Conservation (phyloP, 2,888 invertebrate genomes). For the Pycnomerus fuliginosus region DNA sequence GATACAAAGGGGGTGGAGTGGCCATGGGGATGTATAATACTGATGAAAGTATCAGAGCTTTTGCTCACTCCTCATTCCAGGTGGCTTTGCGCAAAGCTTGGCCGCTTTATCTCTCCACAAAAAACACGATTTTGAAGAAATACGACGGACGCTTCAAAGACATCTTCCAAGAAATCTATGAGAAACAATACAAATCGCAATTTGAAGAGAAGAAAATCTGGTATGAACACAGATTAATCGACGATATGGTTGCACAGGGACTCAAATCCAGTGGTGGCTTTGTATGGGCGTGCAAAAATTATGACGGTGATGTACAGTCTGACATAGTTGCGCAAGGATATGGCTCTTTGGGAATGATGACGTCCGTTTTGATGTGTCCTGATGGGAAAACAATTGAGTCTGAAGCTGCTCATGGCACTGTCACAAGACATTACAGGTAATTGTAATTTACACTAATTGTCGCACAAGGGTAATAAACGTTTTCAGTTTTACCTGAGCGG, state of each 20-base stretch:
- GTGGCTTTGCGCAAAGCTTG: conserved; percentile 80
- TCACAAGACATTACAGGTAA: conserved; percentile 79
- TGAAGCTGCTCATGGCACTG: conserved; percentile 91
- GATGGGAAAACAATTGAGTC: conserved; percentile 86
- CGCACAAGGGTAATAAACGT: not conserved
- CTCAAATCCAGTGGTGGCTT: conserved; percentile 83
- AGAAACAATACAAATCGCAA: conserved; percentile 74
- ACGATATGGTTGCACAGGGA: conserved; percentile 89
- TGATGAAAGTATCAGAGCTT: conserved; percentile 78
- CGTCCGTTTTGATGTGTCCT: conserved; percentile 85
- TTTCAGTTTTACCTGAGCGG: too few species aligned
- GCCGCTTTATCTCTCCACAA: conserved; percentile 89
- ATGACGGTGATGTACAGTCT: conserved; percentile 89
- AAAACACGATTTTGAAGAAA: conserved; percentile 86
- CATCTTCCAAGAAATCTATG: conserved; percentile 85
- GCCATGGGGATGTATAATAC: conserved; percentile 90
- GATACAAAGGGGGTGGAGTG: conserved; percentile 74
- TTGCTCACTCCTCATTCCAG: conserved; percentile 88
- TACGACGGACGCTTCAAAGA: conserved; percentile 92
- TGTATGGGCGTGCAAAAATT: conserved; percentile 93
- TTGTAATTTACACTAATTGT: conserved; percentile 3
- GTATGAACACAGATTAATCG: conserved; percentile 90
- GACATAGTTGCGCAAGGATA: conserved; percentile 79
- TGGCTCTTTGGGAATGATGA: conserved; percentile 89
- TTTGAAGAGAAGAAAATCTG: conserved; percentile 78